Conservation (phyloP, 2,888 invertebrate genomes). For the Tillus elongatus region DNA sequence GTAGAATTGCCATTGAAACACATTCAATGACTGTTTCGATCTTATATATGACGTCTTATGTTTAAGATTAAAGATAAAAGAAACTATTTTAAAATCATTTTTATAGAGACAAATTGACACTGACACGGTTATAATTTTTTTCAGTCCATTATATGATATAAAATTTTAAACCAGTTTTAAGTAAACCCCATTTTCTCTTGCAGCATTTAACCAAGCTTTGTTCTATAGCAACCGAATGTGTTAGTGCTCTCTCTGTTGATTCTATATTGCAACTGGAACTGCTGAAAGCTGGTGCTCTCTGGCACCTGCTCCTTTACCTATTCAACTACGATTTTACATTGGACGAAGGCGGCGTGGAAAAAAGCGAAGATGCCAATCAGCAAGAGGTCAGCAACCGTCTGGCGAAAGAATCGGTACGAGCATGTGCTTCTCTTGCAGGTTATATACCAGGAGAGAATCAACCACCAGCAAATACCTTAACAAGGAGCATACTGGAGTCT, state of each 20-base stretch:
- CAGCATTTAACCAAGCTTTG: constrained; percentile 76
- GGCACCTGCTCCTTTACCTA: constrained; percentile 82
- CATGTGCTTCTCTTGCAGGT: constrained; percentile 74
- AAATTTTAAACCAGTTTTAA: no score
- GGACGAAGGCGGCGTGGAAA: constrained; percentile 90
- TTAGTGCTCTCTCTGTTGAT: constrained; percentile 79
- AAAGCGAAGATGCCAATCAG: constrained; percentile 74
- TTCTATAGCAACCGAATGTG: constrained; percentile 83
- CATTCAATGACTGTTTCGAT: no score
- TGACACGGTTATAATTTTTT: no score
- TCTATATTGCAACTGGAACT: constrained; percentile 76
- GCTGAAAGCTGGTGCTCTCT: constrained; percentile 78
- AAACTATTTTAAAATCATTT: no score
- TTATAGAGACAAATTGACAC: no score
- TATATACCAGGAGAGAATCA: constrained; percentile 46
- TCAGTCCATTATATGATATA: no score
- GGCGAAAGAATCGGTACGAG: constrained; percentile 76
- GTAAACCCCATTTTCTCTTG: constrained; percentile 21
- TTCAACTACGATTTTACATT: constrained; percentile 96
- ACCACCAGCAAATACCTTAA: constrained; percentile 49
- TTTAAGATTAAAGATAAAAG: no score
- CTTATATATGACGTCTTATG: no score
- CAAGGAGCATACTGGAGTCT: constrained; percentile 50
- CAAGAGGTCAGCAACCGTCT: constrained; percentile 89
- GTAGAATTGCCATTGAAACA: no score